Evolutionary conservation across 1,140 invertebrate genomes (phyloP), one percentile per base, ranked within the genome.

Genomic region (Bemisia tabaci): DNA sequence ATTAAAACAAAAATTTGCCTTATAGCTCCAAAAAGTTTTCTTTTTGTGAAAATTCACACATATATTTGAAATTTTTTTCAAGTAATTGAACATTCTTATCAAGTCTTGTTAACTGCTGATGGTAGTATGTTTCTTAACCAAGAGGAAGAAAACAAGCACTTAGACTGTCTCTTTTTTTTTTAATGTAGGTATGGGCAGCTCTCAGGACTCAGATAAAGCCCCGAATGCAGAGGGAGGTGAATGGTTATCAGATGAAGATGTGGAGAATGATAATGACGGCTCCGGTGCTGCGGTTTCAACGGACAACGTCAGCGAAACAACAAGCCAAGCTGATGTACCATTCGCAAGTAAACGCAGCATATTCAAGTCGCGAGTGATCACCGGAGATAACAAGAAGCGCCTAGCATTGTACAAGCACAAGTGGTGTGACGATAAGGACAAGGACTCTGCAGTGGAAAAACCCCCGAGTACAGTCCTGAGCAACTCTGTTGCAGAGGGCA

Each of bases 361-460:
- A 74, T 94, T 94, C 74, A 94, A 94, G 74, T 92, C 89, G 73
- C 83, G 91, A 62, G 85, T 85, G 22, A 75, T 87, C 24, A 82
- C 84, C 65, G 86, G 87, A 65, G 87, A 84, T 68, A 82, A 83
- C n/a, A 87, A 88, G 67, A 91, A 92, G 77, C 83, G 90, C 67
- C 78, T 89, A 21, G 89, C 89, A 66, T 77, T 92, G 21, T 94
- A 93, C 72, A 91, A 87, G 77, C 90, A 93, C 77, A 92, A 91
- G 77, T 92, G 90, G 90, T 85, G 84, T 68, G 89, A 89, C 74
- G 87, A 86, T 71, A 85, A 83, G 65, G 82, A 82, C 66, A 80
- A 81, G 64, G 75, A 74, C 11, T 74, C 67, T 12, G 70, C 70
- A 2, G 26, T 25, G 24, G n/a, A 5, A 11, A 11, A 22, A 11